phyloP scores from a whole-genome alignment of 2,888 invertebrate species.

The Drosophila pegasa region DNA sequence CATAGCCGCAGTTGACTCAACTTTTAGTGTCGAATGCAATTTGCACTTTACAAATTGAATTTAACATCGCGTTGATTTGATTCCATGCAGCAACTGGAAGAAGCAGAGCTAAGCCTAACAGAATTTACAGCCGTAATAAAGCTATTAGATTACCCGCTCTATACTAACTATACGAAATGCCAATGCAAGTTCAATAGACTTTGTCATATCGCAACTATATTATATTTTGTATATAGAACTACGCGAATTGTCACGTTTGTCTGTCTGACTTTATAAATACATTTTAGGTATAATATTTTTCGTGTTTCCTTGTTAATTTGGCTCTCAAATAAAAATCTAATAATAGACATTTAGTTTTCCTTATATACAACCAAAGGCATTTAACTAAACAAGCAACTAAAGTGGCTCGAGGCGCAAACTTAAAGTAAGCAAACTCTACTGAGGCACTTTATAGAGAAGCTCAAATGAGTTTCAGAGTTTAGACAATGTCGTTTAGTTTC shows the following conservation, averaged over 20 bases:
- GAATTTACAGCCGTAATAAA: not conserved
- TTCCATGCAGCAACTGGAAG: not conserved
- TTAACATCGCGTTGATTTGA: constrained; percentile 13
- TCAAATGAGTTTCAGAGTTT: not conserved
- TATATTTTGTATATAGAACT: not conserved
- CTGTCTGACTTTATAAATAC: not conserved
- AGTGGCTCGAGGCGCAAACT: not conserved
- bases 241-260: constrained; percentile 19
- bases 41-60: constrained; percentile 33
- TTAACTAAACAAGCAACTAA: not conserved
- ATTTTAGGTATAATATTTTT: not conserved
- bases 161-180: not conserved
- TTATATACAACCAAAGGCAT: not conserved
- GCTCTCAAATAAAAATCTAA: not conserved
- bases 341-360: not conserved
- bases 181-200: constrained; percentile 36
- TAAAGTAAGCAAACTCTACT: not conserved
- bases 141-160: not conserved
- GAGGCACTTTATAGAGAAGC: not conserved
- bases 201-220: constrained; percentile 1
- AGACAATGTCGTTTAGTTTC: constrained; percentile 1
- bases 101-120: not conserved
- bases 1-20: constrained; percentile 1
- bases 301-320: not conserved
- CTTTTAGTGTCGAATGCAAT: constrained; percentile 21